Evolutionary conservation across 35 echinoderm and acorn worm species (phyloP), one percentile per base, ranked within the genome.

Genomic region (Apostichopus californicus): DNA sequence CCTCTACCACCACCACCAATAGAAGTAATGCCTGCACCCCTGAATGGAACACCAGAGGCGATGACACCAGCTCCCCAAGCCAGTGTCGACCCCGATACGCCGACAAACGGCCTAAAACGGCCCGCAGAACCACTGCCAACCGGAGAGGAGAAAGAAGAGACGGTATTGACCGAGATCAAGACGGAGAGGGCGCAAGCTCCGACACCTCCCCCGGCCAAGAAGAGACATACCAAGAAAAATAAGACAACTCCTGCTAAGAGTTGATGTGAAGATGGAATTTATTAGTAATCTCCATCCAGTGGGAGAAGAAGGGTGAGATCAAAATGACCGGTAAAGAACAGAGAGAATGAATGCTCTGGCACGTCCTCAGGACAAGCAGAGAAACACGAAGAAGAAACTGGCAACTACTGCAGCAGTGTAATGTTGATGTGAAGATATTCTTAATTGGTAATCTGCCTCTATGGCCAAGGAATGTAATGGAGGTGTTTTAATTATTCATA

Each of bases 1-100:
- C 92, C 92, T 34, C 24, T 86, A 18, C 64, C 82, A 68, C 92
- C 83, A 26, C 82, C 83, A 52, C 92, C 92, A 12, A 54, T 73
- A 17, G 53, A 21, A 63, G 82, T 61, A 52, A 55, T 46, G 6
- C 86, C 86, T 26, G 9, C 64, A 25, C 57, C 86, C 60, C 17
- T 89, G 61, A 89, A 89, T 75, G 86, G 86, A 72, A 89, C 61
- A 72, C 86, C 86, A 68, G 86, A 89, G 25, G 58, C 86, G 0
- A 54, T 64, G 57, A 52, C 34, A 28, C 15, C 60, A 75, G 12
- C 8, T 13, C 55, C 17, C 6, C 71, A 21, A 22, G 15, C 11
- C 6, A 52, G 8, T n/a, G 7, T 34, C 23, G 25, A 22, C 80
- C 20, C 55, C 7, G 28, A 66, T 8, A 66, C 55, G 25, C 20